Conservation (phyloP, 2,888 invertebrate species). For the Orchesella flavescens region DNA sequence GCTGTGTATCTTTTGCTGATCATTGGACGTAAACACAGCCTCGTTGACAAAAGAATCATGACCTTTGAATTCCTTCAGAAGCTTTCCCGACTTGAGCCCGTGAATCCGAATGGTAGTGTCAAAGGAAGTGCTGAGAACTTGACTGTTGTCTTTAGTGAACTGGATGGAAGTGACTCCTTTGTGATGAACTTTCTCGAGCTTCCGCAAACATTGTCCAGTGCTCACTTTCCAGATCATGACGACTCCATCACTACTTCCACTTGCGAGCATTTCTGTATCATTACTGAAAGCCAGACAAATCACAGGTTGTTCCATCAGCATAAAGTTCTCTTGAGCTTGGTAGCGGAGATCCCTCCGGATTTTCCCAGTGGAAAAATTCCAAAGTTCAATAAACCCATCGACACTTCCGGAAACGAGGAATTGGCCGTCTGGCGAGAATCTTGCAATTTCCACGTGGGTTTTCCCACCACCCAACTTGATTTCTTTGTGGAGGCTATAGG, state of each 20-base stretch:
- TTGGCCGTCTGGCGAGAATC: slow-evolving; percentile 99
- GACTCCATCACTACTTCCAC: slow-evolving; percentile 93
- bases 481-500: slow-evolving; percentile 79
- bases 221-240: slow-evolving; percentile 94
- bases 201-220: slow-evolving; percentile 93
- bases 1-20: slow-evolving; percentile 90
- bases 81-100: slow-evolving; percentile 98
- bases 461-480: slow-evolving; percentile 96
- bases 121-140: slow-evolving; percentile 95
- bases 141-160: slow-evolving; percentile 96
- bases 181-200: slow-evolving; percentile 96
- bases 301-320: slow-evolving; percentile 99
- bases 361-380: slow-evolving; percentile 99
- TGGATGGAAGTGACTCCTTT: slow-evolving; percentile 97
- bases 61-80: slow-evolving; percentile 97
- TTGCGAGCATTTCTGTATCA: slow-evolving; percentile 97
- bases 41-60: slow-evolving; percentile 98
- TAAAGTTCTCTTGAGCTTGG: slow-evolving; percentile 97
- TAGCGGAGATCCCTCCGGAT: slow-evolving; percentile 99
- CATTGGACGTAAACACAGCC: slow-evolving; percentile 94
- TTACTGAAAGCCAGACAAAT: slow-evolving; percentile 93
- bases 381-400: slow-evolving; percentile 99
- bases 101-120: slow-evolving; percentile 96
- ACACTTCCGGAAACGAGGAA: slow-evolving; percentile 98
- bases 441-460: slow-evolving; percentile 95